Percentiles rank a stretch among this genome's conserved stretches.
Evolutionary conservation across 2,797 vertebrate species (phyloP).

Genomic region (Acrossocheilus wenchowensis): DNA sequence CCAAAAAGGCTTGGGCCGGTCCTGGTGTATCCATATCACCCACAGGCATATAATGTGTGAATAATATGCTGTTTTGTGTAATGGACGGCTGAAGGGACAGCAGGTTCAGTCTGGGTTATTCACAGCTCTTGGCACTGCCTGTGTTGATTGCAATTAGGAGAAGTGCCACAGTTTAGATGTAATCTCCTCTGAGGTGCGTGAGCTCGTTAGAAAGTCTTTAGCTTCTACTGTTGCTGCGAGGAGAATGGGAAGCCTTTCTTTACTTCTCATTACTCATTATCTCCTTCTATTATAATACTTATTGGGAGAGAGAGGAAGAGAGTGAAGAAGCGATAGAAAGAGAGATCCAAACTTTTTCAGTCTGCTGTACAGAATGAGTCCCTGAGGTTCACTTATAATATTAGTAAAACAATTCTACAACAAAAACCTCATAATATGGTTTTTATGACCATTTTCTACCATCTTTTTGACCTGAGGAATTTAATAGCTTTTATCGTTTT

Average conservation of each 20-base stretch:
- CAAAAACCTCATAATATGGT: neutral
- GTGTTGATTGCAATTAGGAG: slow-evolving; percentile 79
- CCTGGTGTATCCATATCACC: neutral
- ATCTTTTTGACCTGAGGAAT: neutral
- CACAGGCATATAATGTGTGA: slow-evolving; percentile 6
- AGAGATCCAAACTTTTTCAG: neutral
- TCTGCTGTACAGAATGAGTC: neutral
- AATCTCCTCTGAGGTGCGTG: slow-evolving; percentile 68
- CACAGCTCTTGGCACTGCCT: slow-evolving; percentile 67
- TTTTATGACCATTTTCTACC: neutral
- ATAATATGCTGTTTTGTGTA: slow-evolving; percentile 31
- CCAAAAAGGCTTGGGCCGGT: too few species aligned
- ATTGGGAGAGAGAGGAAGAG: slow-evolving; percentile 48
- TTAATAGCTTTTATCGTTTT: neutral
- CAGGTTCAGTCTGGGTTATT: slow-evolving; percentile 74
- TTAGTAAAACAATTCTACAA: neutral
- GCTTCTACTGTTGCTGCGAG: slow-evolving; percentile 67
- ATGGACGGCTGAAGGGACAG: slow-evolving; percentile 9
- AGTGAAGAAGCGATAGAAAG: neutral
- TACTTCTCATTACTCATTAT: slow-evolving; percentile 79
- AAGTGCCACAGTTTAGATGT: slow-evolving; percentile 80
- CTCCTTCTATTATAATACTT: slow-evolving; percentile 57
- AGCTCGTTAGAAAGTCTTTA: slow-evolving; percentile 81
- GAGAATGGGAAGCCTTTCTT: slow-evolving; percentile 76
- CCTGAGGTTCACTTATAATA: neutral